Evolutionary conservation across 2,797 vertebrate species (phyloP), one percentile per base, ranked within the genome.

Genomic region (Tenualosa thibaudeaui): DNA sequence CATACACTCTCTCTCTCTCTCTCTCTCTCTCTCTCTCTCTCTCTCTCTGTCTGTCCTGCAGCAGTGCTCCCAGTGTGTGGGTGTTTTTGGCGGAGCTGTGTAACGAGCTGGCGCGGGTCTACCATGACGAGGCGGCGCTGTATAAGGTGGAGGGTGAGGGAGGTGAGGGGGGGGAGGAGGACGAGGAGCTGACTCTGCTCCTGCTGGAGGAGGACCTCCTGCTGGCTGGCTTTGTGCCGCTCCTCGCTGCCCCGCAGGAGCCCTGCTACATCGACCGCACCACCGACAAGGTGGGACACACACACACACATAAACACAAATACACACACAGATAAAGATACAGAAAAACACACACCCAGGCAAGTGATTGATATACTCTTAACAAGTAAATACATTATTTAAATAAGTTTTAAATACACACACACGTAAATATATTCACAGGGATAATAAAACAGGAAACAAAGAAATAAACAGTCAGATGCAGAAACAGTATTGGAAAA

Each of bases 211-310:
- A 96, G 89, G 96, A 96, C 91, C 89, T 88, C 56, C 91, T 96
- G 81, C 93, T 96, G 17, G 95, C 96, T 24, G 96, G 96, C 40
- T 96, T 96, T 84, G 93, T 96, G 3, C 96, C 96, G 0, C 90
- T 96, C 87, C 90, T 96, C 68, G 95, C 94, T 65, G 96, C 95
- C 17, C 98, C 98, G 58, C 98, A 98, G 94, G 98, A 99, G 91
- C 97, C 98, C 81, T 99, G 98, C 95, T 99, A 98, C 94, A 96
- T 96, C 91, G 98, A 99, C 95, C 95, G 94, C 84, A 96, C 96
- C 93, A 97, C 96, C 85, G 94, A 96, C 93, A 96, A 95, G 95
- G 98, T 99, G 93, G 96, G 96, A 82, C 65, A 9, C 81, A 31
- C 40, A 60, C 49, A 0, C 56, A 43, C 51, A 81, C 82, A 82